Conservation (phyloP, 1,140 invertebrate genomes). For the Octopus bimaculoides region DNA sequence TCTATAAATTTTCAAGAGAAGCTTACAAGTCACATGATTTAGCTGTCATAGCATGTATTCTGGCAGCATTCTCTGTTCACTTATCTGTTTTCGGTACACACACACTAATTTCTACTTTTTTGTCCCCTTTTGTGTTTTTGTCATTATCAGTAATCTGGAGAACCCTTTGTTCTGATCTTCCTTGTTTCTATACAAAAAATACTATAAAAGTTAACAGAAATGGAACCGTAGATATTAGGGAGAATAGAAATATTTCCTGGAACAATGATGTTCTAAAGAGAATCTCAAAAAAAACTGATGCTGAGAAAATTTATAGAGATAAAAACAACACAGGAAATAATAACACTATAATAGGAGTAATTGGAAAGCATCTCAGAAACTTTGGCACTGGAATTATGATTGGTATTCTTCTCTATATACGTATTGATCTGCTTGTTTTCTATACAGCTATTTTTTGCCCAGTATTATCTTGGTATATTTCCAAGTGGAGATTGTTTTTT, state of each 20-base stretch:
- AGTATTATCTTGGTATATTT: neutral
- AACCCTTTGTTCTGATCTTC: neutral
- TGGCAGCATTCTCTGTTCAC: conserved; percentile 38
- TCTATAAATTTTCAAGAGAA: conserved; percentile 29
- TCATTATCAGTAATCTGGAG: conserved; percentile 22
- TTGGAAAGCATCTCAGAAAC: conserved; percentile 4
- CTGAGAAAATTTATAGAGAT: neutral
- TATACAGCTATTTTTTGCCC: conserved; percentile 11
- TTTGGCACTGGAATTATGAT: conserved; percentile 28
- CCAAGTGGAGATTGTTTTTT: conserved; percentile 11
- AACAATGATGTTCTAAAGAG: conserved; percentile 12
- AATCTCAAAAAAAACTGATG: neutral
- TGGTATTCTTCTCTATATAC: conserved; percentile 36
- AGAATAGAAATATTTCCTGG: neutral
- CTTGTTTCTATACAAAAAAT: too few relatives aligned
- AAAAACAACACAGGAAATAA: neutral
- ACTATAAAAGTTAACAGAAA: too few relatives aligned
- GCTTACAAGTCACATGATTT: conserved; percentile 31
- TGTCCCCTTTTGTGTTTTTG: conserved; percentile 40
- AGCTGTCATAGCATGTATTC: conserved; percentile 32
- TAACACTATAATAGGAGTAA: neutral
- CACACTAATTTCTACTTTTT: conserved; percentile 44
- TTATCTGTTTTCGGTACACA: conserved; percentile 45
- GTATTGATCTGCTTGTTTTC: conserved; percentile 35
- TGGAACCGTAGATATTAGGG: too few relatives aligned